Evolutionary conservation across 2,888 invertebrate species (phyloP), one percentile per base, ranked within the genome.

Genomic region (Drosophila phalerata): DNA sequence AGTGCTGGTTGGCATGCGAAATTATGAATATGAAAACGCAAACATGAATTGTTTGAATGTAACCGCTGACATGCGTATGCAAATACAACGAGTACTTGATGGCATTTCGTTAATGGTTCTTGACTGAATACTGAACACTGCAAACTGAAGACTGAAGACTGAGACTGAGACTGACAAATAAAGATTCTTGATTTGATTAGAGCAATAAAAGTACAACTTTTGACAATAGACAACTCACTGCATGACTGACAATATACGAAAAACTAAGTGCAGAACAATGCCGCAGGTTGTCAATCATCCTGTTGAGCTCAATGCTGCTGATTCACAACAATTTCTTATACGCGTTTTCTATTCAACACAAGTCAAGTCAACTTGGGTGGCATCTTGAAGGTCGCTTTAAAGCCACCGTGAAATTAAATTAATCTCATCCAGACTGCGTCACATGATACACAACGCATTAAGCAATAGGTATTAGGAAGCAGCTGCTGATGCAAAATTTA

Each of bases 11-110:
- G 57, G 49, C 64, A 55, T 73, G 25, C 34, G 34, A 77, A 78
- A 86, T 81, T 76, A 82, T 86, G 71, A 86, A 86, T 84, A 70
- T 84, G 69, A 67, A 75, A 72, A 71, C 65, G 64, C 71, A 61
- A 37, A 49, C n/a, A 40, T 25, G 28, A 25, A 47, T 19, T 34
- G 19, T 17, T 32, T 42, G 49, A 37, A 52, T 57, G 45, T 43
- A 51, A 57, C 60, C 63, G 51, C 62, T 68, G 77, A 42, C 60
- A 71, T 67, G 64, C 69, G 63, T 56, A 72, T 79, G 72, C 72
- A 75, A 79, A 85, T 79, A 55, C 22, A n/a, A 42, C 30, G 11
- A 42, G 42, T n/a, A 49, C 64, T 69, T 66, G 69, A 69, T 64
- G 64, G 42, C 51, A 69, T 69, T 73, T 77, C 52, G 53, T 47